Evolutionary conservation across 2,888 invertebrate genomes (phyloP).

Genomic region (Leptinotarsa juncta): DNA sequence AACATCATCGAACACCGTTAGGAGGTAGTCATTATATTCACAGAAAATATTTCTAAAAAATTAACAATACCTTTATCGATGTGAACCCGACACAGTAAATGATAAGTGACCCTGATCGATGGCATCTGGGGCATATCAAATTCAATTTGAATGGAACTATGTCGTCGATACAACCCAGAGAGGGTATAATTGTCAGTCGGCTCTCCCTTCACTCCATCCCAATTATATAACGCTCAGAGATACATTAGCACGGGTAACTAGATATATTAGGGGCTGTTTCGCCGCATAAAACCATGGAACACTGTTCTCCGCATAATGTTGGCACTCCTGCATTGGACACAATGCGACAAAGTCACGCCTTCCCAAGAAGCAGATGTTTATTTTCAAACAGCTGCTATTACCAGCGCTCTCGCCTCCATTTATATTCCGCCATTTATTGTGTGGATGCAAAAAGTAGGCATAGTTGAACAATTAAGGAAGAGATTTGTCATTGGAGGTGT

Average conservation of each 20-base stretch:
- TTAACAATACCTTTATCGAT: not conserved
- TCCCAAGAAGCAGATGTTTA: constrained; percentile 48
- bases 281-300: constrained; percentile 27
- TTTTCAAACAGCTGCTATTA: constrained; percentile 32
- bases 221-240: constrained; percentile 56
- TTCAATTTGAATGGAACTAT: constrained; percentile 38
- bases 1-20: constrained; percentile 1
- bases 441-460: constrained; percentile 18
- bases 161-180: constrained; percentile 43
- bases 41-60: not conserved
- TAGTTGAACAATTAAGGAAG: constrained; percentile 15
- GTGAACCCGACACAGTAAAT: constrained; percentile 12
- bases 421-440: constrained; percentile 25
- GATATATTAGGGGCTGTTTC: constrained; percentile 44
- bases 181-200: constrained; percentile 30
- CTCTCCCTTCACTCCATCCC: constrained; percentile 38
- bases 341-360: constrained; percentile 50
- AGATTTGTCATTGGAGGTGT: not conserved
- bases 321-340: constrained; percentile 35
- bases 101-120: constrained; percentile 28
- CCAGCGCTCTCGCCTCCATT: constrained; percentile 35
- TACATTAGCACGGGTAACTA: constrained; percentile 49
- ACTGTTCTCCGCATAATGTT: constrained; percentile 23
- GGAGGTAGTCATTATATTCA: not conserved
- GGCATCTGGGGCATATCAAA: constrained; percentile 40